phyloP scores from a whole-genome alignment of 2,797 vertebrate genomes.

The Channallabes apus region DNA sequence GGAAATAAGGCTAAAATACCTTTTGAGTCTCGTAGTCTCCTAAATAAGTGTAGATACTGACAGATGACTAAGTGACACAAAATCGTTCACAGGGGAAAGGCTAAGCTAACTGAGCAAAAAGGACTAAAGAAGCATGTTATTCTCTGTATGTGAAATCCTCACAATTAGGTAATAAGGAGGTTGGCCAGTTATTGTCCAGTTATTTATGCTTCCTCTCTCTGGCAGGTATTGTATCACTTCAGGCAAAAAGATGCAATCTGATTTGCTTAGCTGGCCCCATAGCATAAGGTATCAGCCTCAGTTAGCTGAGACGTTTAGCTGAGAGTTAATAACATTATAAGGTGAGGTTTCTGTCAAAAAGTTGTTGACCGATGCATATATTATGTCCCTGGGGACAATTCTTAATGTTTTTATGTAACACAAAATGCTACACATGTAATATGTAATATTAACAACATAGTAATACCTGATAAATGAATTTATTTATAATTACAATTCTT shows the following conservation, averaged over 20 bases:
- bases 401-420: not conserved
- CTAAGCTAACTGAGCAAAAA: too few species aligned
- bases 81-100: too few species aligned
- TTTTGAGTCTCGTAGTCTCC: slow-evolving; percentile 50
- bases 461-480: not conserved
- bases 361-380: slow-evolving; percentile 69
- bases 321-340: slow-evolving; percentile 74
- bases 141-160: too few species aligned
- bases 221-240: slow-evolving; percentile 75
- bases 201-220: not conserved
- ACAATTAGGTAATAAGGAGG: too few species aligned
- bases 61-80: slow-evolving; percentile 30
- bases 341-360: slow-evolving; percentile 62
- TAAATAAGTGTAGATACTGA: slow-evolving; percentile 65
- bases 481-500: not conserved
- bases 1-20: slow-evolving; percentile 23
- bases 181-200: not conserved
- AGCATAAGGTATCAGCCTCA: slow-evolving; percentile 64
- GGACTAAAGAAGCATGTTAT: too few species aligned
- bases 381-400: slow-evolving; percentile 47
- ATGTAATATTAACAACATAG: too few species aligned
- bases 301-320: slow-evolving; percentile 71
- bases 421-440: not conserved
- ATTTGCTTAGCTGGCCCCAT: slow-evolving; percentile 63
- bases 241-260: slow-evolving; percentile 54